Evolutionary conservation across 64 coral and sea anemone species (phyloP).

Genomic region (Acropora yongei): DNA sequence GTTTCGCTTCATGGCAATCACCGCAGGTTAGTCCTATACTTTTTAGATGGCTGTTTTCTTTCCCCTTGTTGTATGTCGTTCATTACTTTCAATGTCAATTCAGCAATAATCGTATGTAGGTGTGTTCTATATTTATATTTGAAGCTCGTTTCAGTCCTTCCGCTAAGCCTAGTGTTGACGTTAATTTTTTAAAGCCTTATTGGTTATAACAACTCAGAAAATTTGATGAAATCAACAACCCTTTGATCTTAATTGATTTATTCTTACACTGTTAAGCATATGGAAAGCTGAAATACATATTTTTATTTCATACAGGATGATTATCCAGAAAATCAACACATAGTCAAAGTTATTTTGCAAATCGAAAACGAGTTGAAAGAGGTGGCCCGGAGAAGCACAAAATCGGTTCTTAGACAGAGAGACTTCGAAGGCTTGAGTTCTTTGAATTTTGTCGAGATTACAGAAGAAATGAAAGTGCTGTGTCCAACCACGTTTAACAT

Average conservation of each 20-base stretch:
- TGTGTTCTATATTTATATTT: no score
- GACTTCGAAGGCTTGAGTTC: slow-evolving; percentile 1
- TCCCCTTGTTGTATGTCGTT: background rate
- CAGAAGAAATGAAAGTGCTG: slow-evolving; percentile 18
- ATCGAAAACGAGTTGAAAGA: no score
- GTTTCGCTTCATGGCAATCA: background rate
- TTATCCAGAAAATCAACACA: no score
- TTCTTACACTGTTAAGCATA: background rate
- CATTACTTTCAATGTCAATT: no score
- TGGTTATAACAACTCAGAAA: background rate
- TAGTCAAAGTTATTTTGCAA: no score
- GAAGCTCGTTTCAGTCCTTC: no score
- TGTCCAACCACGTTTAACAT: slow-evolving; percentile 23
- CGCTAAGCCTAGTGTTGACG: no score
- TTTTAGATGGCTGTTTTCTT: background rate
- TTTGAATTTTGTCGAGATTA: slow-evolving; percentile 4
- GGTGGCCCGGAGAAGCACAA: slow-evolving; percentile 14
- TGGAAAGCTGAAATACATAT: no score
- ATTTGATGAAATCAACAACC: background rate
- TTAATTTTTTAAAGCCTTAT: background rate
- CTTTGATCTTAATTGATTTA: background rate
- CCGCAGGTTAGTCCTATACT: background rate
- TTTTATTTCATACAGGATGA: no score
- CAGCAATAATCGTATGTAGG: no score
- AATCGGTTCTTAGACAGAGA: slow-evolving; percentile 16